phyloP scores from a whole-genome alignment of 2,113 vertebrate species.

The Zingel zingel region DNA sequence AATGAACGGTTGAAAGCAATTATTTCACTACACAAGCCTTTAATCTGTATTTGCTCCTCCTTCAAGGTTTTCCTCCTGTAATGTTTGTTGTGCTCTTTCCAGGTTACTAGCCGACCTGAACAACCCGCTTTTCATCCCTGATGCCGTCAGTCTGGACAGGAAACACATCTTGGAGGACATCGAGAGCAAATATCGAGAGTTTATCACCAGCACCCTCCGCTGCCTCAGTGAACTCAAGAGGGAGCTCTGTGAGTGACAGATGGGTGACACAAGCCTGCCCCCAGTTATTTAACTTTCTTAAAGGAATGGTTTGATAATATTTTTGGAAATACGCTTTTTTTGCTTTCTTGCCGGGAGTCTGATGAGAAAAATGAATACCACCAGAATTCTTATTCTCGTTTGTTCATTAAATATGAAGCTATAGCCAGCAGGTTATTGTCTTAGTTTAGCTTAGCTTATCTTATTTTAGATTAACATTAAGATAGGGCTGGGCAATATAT shows the following conservation, averaged over 20 bases:
- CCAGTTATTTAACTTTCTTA: neutral
- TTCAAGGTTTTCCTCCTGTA: neutral
- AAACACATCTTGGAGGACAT: conserved; percentile 78
- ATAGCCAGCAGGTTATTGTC: neutral
- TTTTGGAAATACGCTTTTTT: neutral
- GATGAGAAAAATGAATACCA: neutral
- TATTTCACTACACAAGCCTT: neutral
- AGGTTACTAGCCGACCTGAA: conserved; percentile 78
- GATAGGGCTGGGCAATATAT: too few species aligned
- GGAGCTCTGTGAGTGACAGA: conserved; percentile 77
- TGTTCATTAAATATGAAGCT: neutral
- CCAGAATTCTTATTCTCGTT: too few species aligned
- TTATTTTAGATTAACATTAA: neutral
- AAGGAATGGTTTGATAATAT: neutral
- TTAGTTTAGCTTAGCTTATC: neutral
- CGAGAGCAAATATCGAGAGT: conserved; percentile 78
- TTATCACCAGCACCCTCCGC: conserved; percentile 78
- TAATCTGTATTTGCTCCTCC: neutral
- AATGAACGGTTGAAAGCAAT: neutral
- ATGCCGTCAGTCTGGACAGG: conserved; percentile 69
- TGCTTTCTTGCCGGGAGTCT: neutral
- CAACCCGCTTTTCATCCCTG: conserved; percentile 72
- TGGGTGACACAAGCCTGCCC: neutral
- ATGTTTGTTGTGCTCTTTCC: conserved; percentile 2
- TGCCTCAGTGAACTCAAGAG: conserved; percentile 80